phyloP scores from a whole-genome alignment of 1,140 invertebrate species.

The Vollenhovia emeryi region DNA sequence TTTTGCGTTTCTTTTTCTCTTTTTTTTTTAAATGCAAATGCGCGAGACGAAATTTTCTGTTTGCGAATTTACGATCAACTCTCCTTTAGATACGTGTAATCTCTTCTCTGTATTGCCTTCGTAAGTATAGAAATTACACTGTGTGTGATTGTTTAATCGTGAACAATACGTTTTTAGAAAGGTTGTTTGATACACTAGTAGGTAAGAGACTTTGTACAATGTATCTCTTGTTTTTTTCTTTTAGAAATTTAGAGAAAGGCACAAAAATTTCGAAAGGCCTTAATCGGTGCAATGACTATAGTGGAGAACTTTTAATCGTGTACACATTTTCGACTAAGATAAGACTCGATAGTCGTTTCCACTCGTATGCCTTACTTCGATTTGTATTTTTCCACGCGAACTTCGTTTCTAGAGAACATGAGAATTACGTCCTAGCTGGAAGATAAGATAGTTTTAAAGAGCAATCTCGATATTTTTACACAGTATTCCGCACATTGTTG shows the following conservation, averaged over 20 bases:
- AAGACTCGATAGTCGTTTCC: constrained; percentile 1
- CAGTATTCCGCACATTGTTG: background rate
- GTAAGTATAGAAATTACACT: constrained; percentile 39
- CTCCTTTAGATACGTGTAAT: constrained; percentile 1
- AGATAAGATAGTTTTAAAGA: background rate
- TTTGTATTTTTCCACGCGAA: constrained; percentile 45
- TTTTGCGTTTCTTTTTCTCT: constrained; percentile 2
- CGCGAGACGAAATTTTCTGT: constrained; percentile 12
- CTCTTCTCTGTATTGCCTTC: background rate
- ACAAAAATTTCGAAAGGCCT: background rate
- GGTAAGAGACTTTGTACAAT: constrained; percentile 11
- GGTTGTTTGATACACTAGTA: constrained; percentile 38
- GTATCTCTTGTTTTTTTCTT: constrained; percentile 6
- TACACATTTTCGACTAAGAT: constrained; percentile 6
- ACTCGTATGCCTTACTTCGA: constrained; percentile 22
- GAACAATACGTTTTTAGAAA: constrained; percentile 20
- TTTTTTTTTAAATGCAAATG: background rate
- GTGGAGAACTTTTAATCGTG: constrained; percentile 13
- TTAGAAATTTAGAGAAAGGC: background rate
- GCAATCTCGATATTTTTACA: constrained; percentile 40
- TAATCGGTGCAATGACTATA: background rate
- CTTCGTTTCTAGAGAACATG: background rate
- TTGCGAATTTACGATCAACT: background rate
- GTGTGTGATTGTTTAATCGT: constrained; percentile 33
- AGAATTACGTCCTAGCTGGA: background rate